These are phyloP conservation scores for Agraylea sexmaculata DNA, from an alignment of 1,140 invertebrate species.

Conservation along the genomic window DNA sequence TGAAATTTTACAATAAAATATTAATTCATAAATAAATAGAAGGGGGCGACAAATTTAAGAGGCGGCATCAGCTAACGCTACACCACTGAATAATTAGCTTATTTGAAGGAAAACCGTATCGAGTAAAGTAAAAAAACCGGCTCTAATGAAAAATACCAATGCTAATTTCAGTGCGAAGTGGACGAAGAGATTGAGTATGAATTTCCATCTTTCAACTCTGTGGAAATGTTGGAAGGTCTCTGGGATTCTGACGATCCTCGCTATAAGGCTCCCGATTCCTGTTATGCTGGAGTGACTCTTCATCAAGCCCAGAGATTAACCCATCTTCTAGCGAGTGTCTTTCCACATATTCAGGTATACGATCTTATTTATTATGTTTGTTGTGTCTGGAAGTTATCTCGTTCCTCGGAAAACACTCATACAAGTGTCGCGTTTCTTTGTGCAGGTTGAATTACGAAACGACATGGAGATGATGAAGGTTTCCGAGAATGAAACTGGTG, in stretches of 20 bases:
- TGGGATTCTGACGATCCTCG: slow-evolving; percentile 56
- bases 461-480: slow-evolving; percentile 36
- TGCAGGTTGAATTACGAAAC: slow-evolving; percentile 51
- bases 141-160: no score
- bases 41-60: no score
- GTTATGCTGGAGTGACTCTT: slow-evolving; percentile 59
- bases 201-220: slow-evolving; percentile 68
- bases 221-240: slow-evolving; percentile 58
- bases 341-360: slow-evolving; percentile 56
- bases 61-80: no score
- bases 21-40: no score
- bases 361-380: neutral
- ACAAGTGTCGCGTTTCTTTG: slow-evolving; percentile 13
- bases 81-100: no score
- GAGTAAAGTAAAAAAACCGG: no score
- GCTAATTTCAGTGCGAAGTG: slow-evolving; percentile 49
- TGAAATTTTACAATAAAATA: no score
- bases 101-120: no score
- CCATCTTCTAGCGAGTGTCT: slow-evolving; percentile 53
- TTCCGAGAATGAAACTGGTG: slow-evolving; percentile 33
- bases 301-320: slow-evolving; percentile 43
- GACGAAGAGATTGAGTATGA: slow-evolving; percentile 67
- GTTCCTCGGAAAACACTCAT: neutral
- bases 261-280: slow-evolving; percentile 38
- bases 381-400: neutral